A percentile compares a stretch with the other conserved stretches of the same genome.
These are phyloP conservation scores for Choloepus hoffmanni DNA, from an alignment of 2,113 vertebrate genomes.

Conservation along the genomic window DNA sequence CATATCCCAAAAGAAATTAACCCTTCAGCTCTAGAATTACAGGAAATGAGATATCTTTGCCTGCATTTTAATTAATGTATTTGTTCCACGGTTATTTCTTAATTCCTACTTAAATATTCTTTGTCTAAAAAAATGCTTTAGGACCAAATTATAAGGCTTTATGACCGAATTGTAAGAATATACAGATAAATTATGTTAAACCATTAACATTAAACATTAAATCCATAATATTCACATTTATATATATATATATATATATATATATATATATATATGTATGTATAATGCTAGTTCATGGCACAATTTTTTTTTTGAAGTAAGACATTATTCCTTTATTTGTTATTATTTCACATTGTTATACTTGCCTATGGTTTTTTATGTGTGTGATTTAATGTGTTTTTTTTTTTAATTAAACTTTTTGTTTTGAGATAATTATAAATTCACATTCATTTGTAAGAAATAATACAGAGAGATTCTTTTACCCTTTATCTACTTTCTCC, in stretches of 20 bases:
- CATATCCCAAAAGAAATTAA: slow-evolving; percentile 71
- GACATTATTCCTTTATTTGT: neutral
- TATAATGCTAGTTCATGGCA: neutral
- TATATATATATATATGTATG: neutral
- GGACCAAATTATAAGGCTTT: neutral
- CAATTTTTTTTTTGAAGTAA: neutral
- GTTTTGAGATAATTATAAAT: no score
- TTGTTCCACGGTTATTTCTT: neutral
- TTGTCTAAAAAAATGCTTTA: neutral
- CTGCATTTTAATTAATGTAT: slow-evolving; percentile 47
- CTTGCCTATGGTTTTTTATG: neutral
- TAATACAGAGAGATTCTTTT: no score
- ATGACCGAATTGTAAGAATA: neutral
- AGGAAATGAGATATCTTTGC: neutral
- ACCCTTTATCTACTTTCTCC: no score
- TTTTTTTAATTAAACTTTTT: neutral
- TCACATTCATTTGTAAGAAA: no score
- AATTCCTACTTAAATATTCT: neutral
- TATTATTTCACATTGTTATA: neutral
- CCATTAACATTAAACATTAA: no score
- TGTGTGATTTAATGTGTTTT: neutral
- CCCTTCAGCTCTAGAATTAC: slow-evolving; percentile 60
- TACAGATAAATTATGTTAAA: slow-evolving; percentile 11
- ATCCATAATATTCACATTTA: neutral
- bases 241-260: no score